Evolutionary conservation across 2,888 invertebrate species (phyloP), one percentile per base, ranked within the genome.

Genomic region (Trichacis sp.): DNA sequence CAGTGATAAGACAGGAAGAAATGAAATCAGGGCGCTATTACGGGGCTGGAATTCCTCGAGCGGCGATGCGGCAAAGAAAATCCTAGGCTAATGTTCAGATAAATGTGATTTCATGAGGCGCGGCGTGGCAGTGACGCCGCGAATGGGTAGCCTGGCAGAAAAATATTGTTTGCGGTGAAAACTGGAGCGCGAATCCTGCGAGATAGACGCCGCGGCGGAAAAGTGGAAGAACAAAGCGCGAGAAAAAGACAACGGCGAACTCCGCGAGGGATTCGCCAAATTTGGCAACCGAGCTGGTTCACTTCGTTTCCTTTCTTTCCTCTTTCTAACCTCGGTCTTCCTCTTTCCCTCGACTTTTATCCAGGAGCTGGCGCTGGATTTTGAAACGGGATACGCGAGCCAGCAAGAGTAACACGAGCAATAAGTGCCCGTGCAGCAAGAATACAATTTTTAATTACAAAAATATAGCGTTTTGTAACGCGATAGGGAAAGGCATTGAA

Each of bases 111-210:
- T 74, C 68, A 71, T 70, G 58, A 55, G 8, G 64, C 53, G 42
- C 61, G 40, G 50, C 45, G 48, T 63, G 67, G 62, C 68, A 69
- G 71, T 67, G 72, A 66, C 69, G 68, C 53, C 69, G 67, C 53
- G 50, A 36, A 42, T 42, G 55, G 67, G 62, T 48, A 52, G 56
- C 33, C 29, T 49, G 66, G 69, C 59, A 69, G 75, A 71, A 77
- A 77, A 77, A 77, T 76, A 76, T 74, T 77, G 74, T 73, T 74
- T 72, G 72, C 71, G 48, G 68, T 66, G 69, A 70, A 76, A 77
- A 76, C 73, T 76, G 70, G 74, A 69, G 67, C 72, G 70, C 66
- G 60, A 60, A 64, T 68, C 61, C 68, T 50, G 59, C 50, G 52
- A 63, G 57, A 59, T 36, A 60, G 54, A 38, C 42, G 18, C 46